Evolutionary conservation across 2,797 vertebrate species (phyloP), one percentile per base, ranked within the genome.

Genomic region (Lacerta bilineata): DNA sequence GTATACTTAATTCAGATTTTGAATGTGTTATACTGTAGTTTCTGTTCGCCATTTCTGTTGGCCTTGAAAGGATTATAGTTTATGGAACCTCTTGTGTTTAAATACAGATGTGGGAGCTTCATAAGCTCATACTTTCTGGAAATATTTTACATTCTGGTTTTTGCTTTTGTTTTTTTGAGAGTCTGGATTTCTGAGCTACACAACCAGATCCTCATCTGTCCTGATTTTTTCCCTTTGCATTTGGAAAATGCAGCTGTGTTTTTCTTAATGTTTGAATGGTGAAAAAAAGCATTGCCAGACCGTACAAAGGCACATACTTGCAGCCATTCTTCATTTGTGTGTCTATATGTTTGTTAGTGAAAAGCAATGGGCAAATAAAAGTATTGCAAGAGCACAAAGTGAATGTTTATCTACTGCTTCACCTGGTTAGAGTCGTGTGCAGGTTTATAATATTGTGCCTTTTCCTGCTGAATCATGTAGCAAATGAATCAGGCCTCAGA

Each of bases 401-500:
- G 84, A 43, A 75, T 18, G 80, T 86, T 77, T 90, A 89, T 59
- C 25, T 55, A 27, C 69, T 92, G 87, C 93, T 91, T 93, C 90
- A 91, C 71, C 43, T 82, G 25, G 20, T 92, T 92, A 50, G 89
- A 91, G 93, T 87, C 50, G 43, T 91, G 41, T 94, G 82, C 0
- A 55, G 93, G 92, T 95, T 95, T 95, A 95, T 93, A 94, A 93
- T 88, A 81, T 84, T 92, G 94, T 94, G 94, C 93, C 93, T 95
- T 95, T 72, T 94, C 93, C 92, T 91, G 29, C 43, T 79, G 46
- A 83, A 79, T 78, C 18, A 87, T 93, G 92, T 94, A 94, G 36
- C 59, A 93, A 95, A 94, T 93, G 90, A 86, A 93, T 81, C 50
- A 86, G 93, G 91, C 88, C 88, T 95, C 91, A 91, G 88, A 89